Conservation (phyloP, 2,888 invertebrate genomes). For the Heliconius ethilla region DNA sequence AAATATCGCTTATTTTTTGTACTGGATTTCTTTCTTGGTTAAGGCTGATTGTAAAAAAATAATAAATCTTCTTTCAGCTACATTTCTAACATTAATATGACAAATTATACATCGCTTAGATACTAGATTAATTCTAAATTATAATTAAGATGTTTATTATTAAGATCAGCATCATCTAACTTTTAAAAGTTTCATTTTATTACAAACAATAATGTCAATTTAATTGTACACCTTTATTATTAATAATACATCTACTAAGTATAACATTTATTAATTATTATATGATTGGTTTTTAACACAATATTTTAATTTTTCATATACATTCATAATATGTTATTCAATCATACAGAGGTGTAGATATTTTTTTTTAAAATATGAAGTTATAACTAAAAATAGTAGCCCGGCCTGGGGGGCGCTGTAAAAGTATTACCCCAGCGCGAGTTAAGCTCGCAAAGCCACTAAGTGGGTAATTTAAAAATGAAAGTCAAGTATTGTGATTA, state of each 20-base stretch:
- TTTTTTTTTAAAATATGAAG: too few relatives aligned
- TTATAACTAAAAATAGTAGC: too few relatives aligned
- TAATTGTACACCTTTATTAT: constrained; percentile 6
- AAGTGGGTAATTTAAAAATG: too few relatives aligned
- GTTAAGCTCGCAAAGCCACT: too few relatives aligned
- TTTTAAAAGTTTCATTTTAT: neutral
- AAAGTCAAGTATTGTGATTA: too few relatives aligned
- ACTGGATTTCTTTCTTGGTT: constrained; percentile 3
- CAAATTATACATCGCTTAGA: constrained; percentile 5
- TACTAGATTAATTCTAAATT: constrained; percentile 8
- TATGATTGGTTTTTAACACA: neutral
- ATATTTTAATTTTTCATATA: neutral
- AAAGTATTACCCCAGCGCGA: too few relatives aligned
- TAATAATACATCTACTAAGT: constrained; percentile 5
- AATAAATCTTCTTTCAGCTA: neutral
- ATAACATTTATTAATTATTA: constrained; percentile 1
- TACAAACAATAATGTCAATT: neutral
- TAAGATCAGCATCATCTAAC: constrained; percentile 5
- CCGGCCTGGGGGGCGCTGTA: too few relatives aligned
- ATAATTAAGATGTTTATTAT: constrained; percentile 2
- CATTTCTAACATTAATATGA: constrained; percentile 6
- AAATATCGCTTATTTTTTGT: constrained; percentile 11
- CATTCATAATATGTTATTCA: neutral
- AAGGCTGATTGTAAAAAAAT: constrained; percentile 10
- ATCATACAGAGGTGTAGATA: neutral